Percentiles rank a stretch among this genome's conserved stretches.
phyloP scores from a whole-genome alignment of 2,113 vertebrate species.

The Equus quagga region DNA sequence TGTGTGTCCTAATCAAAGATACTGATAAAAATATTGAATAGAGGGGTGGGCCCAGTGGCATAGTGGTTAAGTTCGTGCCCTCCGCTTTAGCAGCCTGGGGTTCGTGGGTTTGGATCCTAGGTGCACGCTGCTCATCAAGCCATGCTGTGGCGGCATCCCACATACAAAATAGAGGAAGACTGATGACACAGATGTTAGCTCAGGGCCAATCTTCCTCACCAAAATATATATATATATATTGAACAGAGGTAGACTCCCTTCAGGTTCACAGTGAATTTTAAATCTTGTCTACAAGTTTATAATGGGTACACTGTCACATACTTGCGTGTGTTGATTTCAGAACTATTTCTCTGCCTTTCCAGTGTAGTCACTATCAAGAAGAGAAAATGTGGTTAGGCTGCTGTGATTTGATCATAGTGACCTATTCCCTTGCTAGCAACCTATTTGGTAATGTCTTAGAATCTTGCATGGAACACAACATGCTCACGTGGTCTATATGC shows the following conservation, averaged over 20 bases:
- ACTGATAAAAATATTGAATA: not conserved
- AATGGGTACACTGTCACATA: not conserved
- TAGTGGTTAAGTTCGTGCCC: no score
- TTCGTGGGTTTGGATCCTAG: no score
- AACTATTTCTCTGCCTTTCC: not conserved
- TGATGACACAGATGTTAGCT: no score
- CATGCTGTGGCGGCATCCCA: no score
- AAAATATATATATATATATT: not conserved
- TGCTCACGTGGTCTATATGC: not conserved
- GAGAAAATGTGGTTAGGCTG: constrained; percentile 40
- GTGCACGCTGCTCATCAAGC: no score
- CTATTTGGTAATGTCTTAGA: constrained; percentile 14
- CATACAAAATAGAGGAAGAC: no score
- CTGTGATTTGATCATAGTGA: constrained; percentile 6
- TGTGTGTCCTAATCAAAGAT: constrained; percentile 28
- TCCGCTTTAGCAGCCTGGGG: no score
- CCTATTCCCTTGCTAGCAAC: not conserved
- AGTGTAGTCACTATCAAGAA: constrained; percentile 22
- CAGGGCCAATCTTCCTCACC: no score
- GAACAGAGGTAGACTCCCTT: not conserved
- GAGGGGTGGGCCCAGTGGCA: no score
- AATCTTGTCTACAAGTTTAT: constrained; percentile 31
- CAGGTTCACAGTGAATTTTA: not conserved
- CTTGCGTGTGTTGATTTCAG: constrained; percentile 5
- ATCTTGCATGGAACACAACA: not conserved